phyloP scores from a whole-genome alignment of 2,113 vertebrate species.

The Symphodus melops region DNA sequence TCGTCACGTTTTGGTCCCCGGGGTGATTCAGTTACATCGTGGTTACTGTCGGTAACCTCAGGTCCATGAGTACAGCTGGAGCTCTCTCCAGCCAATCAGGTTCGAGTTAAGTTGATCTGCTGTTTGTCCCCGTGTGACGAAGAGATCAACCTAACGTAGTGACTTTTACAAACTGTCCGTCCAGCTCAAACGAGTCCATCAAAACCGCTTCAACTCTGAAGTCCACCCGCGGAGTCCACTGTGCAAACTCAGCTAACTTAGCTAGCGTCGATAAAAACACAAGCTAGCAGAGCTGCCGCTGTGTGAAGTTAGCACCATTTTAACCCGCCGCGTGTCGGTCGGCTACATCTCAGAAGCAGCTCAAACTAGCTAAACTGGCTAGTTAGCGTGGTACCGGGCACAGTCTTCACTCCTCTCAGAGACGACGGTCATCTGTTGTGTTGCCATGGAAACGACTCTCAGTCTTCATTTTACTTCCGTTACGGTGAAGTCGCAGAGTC shows the following conservation, averaged over 20 bases:
- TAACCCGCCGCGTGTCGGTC: conserved; percentile 19
- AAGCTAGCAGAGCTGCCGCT: conserved; percentile 5
- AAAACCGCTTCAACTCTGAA: no score
- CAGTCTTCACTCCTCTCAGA: no score
- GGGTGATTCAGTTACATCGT: background rate
- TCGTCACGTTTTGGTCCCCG: conserved; percentile 1
- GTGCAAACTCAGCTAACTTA: background rate
- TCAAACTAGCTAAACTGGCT: background rate
- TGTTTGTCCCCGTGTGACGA: no score
- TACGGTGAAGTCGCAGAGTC: conserved; percentile 3
- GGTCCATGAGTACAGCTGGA: background rate
- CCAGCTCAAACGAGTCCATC: no score
- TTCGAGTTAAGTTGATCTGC: conserved; percentile 1
- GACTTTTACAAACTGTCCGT: background rate
- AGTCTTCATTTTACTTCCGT: background rate
- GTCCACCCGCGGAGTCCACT: background rate
- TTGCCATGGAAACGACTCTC: no score
- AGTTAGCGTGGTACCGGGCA: no score
- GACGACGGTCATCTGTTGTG: no score
- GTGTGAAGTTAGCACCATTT: conserved; percentile 45
- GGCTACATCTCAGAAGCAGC: conserved; percentile 6
- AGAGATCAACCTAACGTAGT: background rate
- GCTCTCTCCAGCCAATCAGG: conserved; percentile 37
- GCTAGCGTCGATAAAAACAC: background rate
- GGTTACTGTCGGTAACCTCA: background rate